These are phyloP conservation scores for Cancer borealis DNA, from an alignment of 2,888 invertebrate species.

Conservation along the genomic window DNA sequence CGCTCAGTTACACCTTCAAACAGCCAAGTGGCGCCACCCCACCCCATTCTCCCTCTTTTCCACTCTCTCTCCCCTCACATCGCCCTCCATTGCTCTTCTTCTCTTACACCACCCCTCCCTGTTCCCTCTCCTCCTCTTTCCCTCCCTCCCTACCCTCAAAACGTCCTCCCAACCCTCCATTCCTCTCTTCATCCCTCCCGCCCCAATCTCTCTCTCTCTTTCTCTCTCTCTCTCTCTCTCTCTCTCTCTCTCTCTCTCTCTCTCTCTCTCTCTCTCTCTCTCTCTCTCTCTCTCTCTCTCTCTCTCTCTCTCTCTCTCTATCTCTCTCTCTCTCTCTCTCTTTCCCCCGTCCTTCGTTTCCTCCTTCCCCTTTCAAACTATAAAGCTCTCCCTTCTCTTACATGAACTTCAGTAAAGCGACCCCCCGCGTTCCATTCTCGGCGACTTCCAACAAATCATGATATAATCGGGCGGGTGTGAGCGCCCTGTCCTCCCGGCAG, in stretches of 20 bases:
- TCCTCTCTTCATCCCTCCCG: neutral
- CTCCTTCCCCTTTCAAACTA: neutral
- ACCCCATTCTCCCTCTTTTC: neutral
- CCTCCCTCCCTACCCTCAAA: neutral
- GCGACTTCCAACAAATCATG: conserved; percentile 53
- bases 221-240: neutral
- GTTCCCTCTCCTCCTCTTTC: neutral
- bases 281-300: too few species aligned
- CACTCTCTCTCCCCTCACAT: neutral
- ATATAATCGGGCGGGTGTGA: conserved; percentile 56
- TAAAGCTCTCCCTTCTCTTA: conserved; percentile 42
- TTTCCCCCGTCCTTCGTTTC: neutral
- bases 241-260: neutral
- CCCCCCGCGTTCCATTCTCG: conserved; percentile 51
- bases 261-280: neutral
- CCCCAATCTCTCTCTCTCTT: neutral
- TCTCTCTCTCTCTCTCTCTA: neutral
- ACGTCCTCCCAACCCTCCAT: neutral
- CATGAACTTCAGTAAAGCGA: conserved; percentile 54
- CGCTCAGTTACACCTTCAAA: conserved; percentile 28
- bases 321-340: conserved; percentile 24
- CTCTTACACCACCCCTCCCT: conserved; percentile 3
- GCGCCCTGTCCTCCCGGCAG: conserved; percentile 21
- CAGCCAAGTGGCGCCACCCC: neutral
- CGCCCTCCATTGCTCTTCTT: neutral